Percentiles rank a stretch among this genome's conserved stretches.
These are phyloP conservation scores for Microctonus brassicae DNA, from an alignment of 2,888 invertebrate species.

Conservation along the genomic window DNA sequence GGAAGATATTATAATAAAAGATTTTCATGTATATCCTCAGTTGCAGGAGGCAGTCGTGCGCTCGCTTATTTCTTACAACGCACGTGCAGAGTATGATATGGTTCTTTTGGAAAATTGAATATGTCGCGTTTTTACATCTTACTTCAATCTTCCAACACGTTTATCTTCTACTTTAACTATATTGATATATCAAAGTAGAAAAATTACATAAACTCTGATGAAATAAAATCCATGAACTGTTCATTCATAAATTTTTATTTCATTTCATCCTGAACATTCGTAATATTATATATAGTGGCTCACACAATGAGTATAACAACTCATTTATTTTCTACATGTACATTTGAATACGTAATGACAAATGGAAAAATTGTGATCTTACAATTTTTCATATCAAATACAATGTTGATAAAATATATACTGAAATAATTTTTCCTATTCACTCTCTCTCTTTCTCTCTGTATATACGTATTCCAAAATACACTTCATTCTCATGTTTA, in stretches of 20 bases:
- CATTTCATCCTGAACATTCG: too few relatives aligned
- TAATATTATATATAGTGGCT: too few relatives aligned
- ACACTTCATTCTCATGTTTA: constrained; percentile 7
- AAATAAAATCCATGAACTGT: neutral
- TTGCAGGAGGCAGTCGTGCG: constrained; percentile 19
- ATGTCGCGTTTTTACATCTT: constrained; percentile 46
- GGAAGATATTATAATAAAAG: constrained; percentile 20
- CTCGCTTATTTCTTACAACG: constrained; percentile 15
- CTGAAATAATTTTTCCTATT: neutral
- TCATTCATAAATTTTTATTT: neutral
- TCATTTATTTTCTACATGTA: too few relatives aligned
- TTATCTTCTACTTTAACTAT: neutral
- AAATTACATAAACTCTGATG: neutral
- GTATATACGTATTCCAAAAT: neutral
- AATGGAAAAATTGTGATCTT: neutral
- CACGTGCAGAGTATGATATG: constrained; percentile 9
- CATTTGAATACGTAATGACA: neutral
- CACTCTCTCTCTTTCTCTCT: neutral
- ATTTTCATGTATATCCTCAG: constrained; percentile 12
- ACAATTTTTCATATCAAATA: neutral
- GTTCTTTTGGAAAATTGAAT: constrained; percentile 46
- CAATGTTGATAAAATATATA: neutral
- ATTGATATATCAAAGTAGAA: neutral
- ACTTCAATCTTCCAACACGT: constrained; percentile 39
- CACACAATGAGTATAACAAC: too few relatives aligned